Conservation (phyloP, 2,797 vertebrate genomes). For the Lutjanus campechanus region DNA sequence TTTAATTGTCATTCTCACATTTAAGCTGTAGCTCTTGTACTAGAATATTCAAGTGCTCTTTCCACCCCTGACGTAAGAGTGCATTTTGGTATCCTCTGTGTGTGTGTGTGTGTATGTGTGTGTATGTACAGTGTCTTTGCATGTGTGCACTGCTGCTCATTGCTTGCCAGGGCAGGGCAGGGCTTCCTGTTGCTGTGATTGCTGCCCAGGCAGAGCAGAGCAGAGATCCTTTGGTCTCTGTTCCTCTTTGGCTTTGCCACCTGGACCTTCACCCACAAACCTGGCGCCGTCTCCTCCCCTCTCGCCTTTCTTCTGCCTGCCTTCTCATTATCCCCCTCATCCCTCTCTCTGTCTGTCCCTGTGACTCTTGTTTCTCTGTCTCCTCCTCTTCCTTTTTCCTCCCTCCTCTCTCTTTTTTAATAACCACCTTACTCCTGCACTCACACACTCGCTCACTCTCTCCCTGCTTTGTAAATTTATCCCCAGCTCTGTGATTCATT, state of each 20-base stretch:
- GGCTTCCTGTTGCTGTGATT: conserved; percentile 81
- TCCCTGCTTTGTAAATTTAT: conserved; percentile 44
- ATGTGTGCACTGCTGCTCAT: conserved; percentile 49
- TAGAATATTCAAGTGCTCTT: conserved; percentile 12
- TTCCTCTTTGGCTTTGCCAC: conserved; percentile 66
- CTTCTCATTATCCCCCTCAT: conserved; percentile 66
- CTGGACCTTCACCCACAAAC: conserved; percentile 68
- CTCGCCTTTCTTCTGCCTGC: conserved; percentile 53
- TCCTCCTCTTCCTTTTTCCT: conserved; percentile 57
- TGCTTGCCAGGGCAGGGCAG: conserved; percentile 76
- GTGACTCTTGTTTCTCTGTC: conserved; percentile 51
- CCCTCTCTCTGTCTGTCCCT: conserved; percentile 42
- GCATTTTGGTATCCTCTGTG: conserved; percentile 1
- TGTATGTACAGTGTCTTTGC: conserved; percentile 25
- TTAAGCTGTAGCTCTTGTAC: conserved; percentile 21
- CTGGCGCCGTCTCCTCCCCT: conserved; percentile 49
- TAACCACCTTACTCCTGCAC: background rate
- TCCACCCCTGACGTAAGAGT: background rate
- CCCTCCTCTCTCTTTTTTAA: conserved; percentile 16
- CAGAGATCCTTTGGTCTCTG: conserved; percentile 66
- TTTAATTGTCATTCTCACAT: background rate
- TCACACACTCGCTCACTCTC: conserved; percentile 24
- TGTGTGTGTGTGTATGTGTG: background rate
- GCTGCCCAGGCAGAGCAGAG: conserved; percentile 63
- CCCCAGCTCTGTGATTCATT: conserved; percentile 65